Evolutionary conservation across 2,113 vertebrate genomes (phyloP), one percentile per base, ranked within the genome.

Genomic region (Apeltes quadracus): DNA sequence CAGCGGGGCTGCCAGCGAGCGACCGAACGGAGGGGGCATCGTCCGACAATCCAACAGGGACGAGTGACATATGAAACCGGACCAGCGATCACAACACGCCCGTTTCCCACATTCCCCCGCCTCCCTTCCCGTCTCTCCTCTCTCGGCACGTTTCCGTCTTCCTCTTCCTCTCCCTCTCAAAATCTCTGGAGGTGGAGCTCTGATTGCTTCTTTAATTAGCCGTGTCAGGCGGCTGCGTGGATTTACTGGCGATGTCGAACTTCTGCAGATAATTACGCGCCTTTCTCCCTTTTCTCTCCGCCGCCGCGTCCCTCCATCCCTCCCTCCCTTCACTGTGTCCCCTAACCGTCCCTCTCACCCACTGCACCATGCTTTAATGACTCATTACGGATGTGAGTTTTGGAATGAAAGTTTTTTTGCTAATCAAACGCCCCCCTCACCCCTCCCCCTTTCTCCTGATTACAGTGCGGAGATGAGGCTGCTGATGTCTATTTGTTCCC

Each of bases 331-430:
- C 83, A 79, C 87, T 50, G 61, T 55, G 56, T 55, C 69, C 93
- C 94, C 62, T 25, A 75, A 88, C 79, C 78, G 73, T 80, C 88
- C 75, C 93, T 94, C 84, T 90, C 86, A 85, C 79, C 89, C 88
- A 90, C 82, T 83, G 87, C 87, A 88, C 72, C 81, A 95, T 96
- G 95, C 97, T 96, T 96, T 96, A 95, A 95, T 97, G 96, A 97
- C 97, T 98, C 97, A 98, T 98, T 97, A 97, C 95, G 95, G 94
- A 96, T 97, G 96, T 95, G 95, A 95, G 95, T 95, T 95, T 95
- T 94, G 95, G 95, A 95, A 95, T 95, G 94, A 94, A 95, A 96
- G 95, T 94, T 96, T 96, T 95, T 96, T 81, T 69, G 57, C 90
- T 96, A 96, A 97, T 98, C 95, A 96, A 94, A 96, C 89, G 87